Evolutionary conservation across 2,113 vertebrate species (phyloP).

Genomic region (Herpailurus yagouaroundi): DNA sequence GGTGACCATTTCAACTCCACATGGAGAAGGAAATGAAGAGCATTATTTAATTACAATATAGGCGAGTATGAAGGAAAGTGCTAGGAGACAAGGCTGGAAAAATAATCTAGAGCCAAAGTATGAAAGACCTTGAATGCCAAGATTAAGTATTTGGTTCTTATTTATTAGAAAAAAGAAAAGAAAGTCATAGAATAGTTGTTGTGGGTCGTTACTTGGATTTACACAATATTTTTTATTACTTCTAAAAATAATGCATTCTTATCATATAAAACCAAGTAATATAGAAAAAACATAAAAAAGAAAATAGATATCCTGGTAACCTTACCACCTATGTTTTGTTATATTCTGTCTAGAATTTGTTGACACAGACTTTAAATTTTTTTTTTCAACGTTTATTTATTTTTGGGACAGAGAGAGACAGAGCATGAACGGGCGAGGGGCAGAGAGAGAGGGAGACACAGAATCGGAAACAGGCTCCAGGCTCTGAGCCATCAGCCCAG

Average conservation of each 20-base stretch:
- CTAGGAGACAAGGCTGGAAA: not conserved
- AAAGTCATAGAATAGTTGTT: not conserved
- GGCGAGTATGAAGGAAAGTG: not conserved
- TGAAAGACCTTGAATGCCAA: not conserved
- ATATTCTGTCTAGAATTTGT: not conserved
- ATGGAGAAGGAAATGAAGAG: not conserved
- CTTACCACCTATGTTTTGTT: not conserved
- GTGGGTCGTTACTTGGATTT: not conserved
- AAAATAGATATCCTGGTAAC: not conserved
- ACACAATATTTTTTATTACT: not conserved
- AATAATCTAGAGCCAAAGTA: not conserved
- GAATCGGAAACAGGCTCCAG: too few relatives aligned
- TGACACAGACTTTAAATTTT: not conserved
- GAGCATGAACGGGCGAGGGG: too few relatives aligned
- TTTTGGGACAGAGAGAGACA: too few relatives aligned
- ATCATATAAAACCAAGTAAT: not conserved
- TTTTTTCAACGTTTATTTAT: too few relatives aligned
- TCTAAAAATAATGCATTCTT: constrained; percentile 14
- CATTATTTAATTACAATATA: not conserved
- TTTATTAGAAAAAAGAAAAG: not conserved
- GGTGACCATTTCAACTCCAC: not conserved
- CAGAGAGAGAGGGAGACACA: too few relatives aligned
- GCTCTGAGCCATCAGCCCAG: too few relatives aligned
- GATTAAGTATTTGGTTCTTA: not conserved
- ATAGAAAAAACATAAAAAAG: not conserved